These are phyloP conservation scores for Oscheius sp. DNA, from an alignment of 1,140 invertebrate genomes.

Conservation along the genomic window DNA sequence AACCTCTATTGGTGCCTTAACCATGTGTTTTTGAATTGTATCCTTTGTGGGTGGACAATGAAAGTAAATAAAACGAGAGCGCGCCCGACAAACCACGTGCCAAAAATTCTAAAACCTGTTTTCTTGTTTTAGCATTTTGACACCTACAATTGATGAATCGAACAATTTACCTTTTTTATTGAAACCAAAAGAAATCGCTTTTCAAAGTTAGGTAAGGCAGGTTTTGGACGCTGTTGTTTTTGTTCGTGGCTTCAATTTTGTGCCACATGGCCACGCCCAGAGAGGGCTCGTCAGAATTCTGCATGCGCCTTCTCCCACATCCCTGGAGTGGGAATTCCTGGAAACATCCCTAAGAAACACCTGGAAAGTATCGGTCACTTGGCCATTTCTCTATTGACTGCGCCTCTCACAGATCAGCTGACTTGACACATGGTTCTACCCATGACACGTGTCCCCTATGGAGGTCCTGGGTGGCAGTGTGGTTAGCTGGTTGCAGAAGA, in stretches of 20 bases:
- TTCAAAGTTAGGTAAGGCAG: too few species aligned
- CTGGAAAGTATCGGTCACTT: background rate
- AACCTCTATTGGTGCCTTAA: too few species aligned
- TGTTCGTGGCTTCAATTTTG: slow-evolving; percentile 9
- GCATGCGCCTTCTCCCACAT: background rate
- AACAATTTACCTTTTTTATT: too few species aligned
- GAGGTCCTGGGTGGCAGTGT: slow-evolving; percentile 44
- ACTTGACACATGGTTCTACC: background rate
- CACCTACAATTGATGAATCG: too few species aligned
- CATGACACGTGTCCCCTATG: background rate
- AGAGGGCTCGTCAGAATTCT: slow-evolving; percentile 1
- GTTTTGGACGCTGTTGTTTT: slow-evolving; percentile 1
- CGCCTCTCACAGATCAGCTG: background rate
- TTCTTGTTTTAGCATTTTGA: too few species aligned
- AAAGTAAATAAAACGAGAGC: too few species aligned
- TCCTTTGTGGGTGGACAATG: too few species aligned
- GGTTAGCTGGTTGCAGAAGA: slow-evolving; percentile 50
- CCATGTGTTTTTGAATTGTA: too few species aligned
- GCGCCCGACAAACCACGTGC: too few species aligned
- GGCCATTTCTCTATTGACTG: background rate
- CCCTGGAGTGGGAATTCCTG: background rate
- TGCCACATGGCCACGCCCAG: slow-evolving; percentile 7
- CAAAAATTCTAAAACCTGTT: too few species aligned
- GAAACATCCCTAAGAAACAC: background rate
- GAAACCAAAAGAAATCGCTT: too few species aligned